Percentiles rank a stretch among this genome's conserved stretches.
Conservation (phyloP, 2,113 vertebrate genomes). For the Neofelis nebulosa region DNA sequence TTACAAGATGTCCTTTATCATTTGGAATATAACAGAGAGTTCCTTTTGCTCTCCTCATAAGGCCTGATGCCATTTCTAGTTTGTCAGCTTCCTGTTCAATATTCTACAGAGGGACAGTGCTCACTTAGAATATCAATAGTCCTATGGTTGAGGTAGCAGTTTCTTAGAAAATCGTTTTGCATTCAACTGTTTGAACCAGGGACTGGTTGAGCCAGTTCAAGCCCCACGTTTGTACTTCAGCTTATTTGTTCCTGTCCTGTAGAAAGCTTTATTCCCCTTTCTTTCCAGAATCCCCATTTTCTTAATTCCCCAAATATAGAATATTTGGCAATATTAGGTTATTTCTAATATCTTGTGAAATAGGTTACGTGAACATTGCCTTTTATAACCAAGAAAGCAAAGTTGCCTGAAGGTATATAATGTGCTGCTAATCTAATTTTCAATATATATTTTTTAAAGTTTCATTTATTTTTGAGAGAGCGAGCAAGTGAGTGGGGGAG, state of each 20-base stretch:
- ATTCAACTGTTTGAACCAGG: background rate
- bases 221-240: background rate
- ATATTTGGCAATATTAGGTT: conserved; percentile 14
- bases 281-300: background rate
- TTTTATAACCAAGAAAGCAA: conserved; percentile 48
- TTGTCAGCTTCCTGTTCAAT: background rate
- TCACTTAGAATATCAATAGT: background rate
- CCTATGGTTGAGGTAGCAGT: background rate
- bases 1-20: background rate
- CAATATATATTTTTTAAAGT: background rate
- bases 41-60: background rate
- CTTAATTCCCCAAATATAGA: background rate
- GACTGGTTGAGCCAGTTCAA: background rate
- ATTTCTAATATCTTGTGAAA: background rate
- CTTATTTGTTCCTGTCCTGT: background rate
- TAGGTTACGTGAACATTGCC: background rate
- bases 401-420: background rate
- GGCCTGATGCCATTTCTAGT: background rate
- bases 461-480: too few species aligned
- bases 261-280: background rate
- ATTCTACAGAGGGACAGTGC: background rate
- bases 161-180: conserved; percentile 43
- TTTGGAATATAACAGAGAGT: background rate
- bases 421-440: conserved; percentile 34
- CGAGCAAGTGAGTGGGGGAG: too few species aligned